A percentile compares a stretch with the other conserved stretches of the same genome.
These are phyloP conservation scores for Melanotaenia parkinsoni DNA, from an alignment of 2,797 vertebrate species.

Conservation along the genomic window DNA sequence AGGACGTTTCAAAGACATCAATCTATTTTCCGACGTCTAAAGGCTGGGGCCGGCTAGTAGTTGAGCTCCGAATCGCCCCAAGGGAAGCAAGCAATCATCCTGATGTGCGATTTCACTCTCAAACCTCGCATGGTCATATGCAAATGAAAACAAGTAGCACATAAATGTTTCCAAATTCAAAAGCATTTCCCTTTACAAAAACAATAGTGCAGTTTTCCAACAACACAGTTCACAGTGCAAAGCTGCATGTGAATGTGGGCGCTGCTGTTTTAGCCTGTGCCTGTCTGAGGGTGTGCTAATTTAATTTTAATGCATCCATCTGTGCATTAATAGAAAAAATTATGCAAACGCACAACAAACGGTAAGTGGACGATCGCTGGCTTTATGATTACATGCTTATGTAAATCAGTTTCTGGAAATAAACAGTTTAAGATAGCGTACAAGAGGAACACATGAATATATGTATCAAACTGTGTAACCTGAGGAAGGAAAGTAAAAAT, in stretches of 20 bases:
- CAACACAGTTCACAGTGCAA: constrained; percentile 61
- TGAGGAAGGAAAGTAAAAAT: constrained; percentile 12
- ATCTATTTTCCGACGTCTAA: constrained; percentile 49
- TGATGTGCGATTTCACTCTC: constrained; percentile 46
- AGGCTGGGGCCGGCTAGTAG: constrained; percentile 25
- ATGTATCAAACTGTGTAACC: constrained; percentile 43
- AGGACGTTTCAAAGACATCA: constrained; percentile 74
- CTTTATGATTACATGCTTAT: constrained; percentile 42
- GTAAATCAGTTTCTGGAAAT: constrained; percentile 42
- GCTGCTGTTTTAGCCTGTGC: constrained; percentile 48
- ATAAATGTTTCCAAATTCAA: constrained; percentile 62
- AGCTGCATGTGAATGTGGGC: constrained; percentile 42
- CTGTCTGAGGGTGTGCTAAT: constrained; percentile 55
- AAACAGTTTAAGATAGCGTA: constrained; percentile 25
- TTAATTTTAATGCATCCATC: constrained; percentile 67
- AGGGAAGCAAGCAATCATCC: constrained; percentile 56
- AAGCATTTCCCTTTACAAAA: constrained; percentile 48
- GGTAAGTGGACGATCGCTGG: constrained; percentile 31
- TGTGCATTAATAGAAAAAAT: constrained; percentile 60
- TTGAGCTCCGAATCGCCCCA: constrained; percentile 30
- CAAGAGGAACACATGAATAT: constrained; percentile 27
- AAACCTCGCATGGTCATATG: constrained; percentile 53
- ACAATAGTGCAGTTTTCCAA: constrained; percentile 58
- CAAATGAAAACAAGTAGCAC: constrained; percentile 68
- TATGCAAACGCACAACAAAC: constrained; percentile 58